Conservation (phyloP, 53 echinoderm and acorn worm genomes). For the Echinometra lucunter region DNA sequence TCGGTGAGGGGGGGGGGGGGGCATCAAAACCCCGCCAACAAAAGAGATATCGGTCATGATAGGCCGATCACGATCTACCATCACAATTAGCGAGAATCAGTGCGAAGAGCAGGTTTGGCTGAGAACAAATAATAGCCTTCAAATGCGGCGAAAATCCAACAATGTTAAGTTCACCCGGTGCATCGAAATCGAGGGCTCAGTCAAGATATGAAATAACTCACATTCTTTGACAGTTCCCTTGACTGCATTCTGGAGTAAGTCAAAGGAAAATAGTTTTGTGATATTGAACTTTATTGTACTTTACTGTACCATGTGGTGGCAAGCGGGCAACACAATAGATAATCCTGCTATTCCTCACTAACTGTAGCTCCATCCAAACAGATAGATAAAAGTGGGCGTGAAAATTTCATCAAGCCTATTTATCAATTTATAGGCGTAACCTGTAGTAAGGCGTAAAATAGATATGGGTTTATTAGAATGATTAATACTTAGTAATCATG, state of each 20-base stretch:
- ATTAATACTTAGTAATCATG: not conserved
- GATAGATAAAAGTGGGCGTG: not conserved
- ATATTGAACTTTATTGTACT: not conserved
- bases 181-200: not conserved
- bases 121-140: slow-evolving; percentile 4
- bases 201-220: not conserved
- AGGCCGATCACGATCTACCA: not conserved
- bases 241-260: not conserved
- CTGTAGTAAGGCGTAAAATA: not conserved
- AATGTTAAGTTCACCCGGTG: not conserved
- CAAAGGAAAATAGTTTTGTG: not conserved
- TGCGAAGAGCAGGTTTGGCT: not conserved
- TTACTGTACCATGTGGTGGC: not conserved
- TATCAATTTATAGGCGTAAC: not conserved
- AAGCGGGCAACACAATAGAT: not conserved
- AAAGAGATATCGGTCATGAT: not conserved
- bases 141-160: not conserved
- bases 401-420: not conserved
- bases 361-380: too few relatives aligned
- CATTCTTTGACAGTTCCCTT: not conserved
- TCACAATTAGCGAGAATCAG: not conserved
- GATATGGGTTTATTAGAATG: not conserved
- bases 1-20: too few relatives aligned
- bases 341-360: not conserved
- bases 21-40: too few relatives aligned